Percentiles rank a stretch among this genome's conserved stretches.
phyloP scores from a whole-genome alignment of 1,140 invertebrate species.

The Leptestheria dahalacensis region DNA sequence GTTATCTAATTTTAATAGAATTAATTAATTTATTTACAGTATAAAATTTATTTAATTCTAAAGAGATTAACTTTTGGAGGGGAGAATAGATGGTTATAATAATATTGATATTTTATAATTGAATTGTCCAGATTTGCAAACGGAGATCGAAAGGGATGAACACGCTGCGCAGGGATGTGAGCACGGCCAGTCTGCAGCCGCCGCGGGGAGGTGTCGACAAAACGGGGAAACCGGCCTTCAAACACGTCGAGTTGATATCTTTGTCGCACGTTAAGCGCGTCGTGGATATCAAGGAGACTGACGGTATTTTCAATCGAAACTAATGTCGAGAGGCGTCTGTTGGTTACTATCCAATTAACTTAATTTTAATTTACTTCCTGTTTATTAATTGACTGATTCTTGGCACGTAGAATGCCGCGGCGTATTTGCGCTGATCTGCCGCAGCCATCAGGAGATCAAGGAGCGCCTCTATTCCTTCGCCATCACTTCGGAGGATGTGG shows the following conservation, averaged over 20 bases:
- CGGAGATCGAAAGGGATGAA: slow-evolving; percentile 62
- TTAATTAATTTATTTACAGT: neutral
- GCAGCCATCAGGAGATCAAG: slow-evolving; percentile 65
- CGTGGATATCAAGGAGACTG: slow-evolving; percentile 71
- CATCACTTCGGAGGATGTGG: slow-evolving; percentile 57
- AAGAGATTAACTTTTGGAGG: too few species aligned
- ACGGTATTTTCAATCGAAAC: slow-evolving; percentile 48
- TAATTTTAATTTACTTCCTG: slow-evolving; percentile 13
- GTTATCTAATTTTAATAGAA: slow-evolving; percentile 6
- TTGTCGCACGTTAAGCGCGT: slow-evolving; percentile 76
- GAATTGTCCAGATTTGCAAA: slow-evolving; percentile 43
- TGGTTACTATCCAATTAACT: too few species aligned
- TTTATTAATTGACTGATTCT: slow-evolving; percentile 17
- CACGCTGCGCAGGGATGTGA: slow-evolving; percentile 45
- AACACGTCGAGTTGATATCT: slow-evolving; percentile 76
- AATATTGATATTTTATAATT: slow-evolving; percentile 10
- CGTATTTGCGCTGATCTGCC: slow-evolving; percentile 71
- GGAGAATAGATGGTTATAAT: too few species aligned
- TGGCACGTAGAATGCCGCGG: slow-evolving; percentile 57
- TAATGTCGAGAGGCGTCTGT: too few species aligned
- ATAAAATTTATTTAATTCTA: neutral
- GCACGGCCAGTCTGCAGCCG: slow-evolving; percentile 33
- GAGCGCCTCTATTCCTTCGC: slow-evolving; percentile 77
- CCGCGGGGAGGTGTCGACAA: slow-evolving; percentile 46
- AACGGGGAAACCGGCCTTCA: slow-evolving; percentile 41